phyloP scores from a whole-genome alignment of 1,140 invertebrate genomes.

The Nomia melanderi region DNA sequence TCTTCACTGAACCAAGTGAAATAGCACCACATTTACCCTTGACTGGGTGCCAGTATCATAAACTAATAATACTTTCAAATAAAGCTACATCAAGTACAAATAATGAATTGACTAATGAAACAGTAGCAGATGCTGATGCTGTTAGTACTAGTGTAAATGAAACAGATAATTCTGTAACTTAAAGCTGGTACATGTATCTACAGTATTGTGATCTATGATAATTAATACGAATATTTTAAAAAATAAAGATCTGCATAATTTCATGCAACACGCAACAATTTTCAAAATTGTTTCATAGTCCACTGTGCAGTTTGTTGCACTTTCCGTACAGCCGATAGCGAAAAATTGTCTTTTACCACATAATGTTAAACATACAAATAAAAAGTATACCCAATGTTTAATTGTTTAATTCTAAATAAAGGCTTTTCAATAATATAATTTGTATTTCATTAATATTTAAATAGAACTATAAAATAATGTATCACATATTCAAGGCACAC shows the following conservation, averaged over 20 bases:
- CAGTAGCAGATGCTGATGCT: neutral
- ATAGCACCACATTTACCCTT: slow-evolving; percentile 82
- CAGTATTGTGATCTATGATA: neutral
- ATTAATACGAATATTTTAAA: slow-evolving; percentile 9
- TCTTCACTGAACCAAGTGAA: slow-evolving; percentile 82
- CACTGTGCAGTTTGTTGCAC: neutral
- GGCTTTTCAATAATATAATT: slow-evolving; percentile 8
- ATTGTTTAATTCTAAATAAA: slow-evolving; percentile 45
- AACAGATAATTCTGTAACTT: slow-evolving; percentile 63
- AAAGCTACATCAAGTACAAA: slow-evolving; percentile 35
- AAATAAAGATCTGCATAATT: neutral
- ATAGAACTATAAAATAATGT: neutral
- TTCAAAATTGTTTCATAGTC: neutral
- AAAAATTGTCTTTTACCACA: neutral
- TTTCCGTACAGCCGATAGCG: neutral
- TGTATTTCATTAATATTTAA: neutral
- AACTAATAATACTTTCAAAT: slow-evolving; percentile 73
- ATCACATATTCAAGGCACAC: neutral
- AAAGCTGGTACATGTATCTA: slow-evolving; percentile 10
- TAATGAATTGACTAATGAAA: slow-evolving; percentile 16
- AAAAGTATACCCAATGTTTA: slow-evolving; percentile 2
- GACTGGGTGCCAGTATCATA: slow-evolving; percentile 76
- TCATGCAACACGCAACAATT: neutral
- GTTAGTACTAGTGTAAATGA: slow-evolving; percentile 12
- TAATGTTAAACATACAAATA: slow-evolving; percentile 1